phyloP scores from a whole-genome alignment of 2,797 vertebrate species.

The Gobionotothen gibberifrons region DNA sequence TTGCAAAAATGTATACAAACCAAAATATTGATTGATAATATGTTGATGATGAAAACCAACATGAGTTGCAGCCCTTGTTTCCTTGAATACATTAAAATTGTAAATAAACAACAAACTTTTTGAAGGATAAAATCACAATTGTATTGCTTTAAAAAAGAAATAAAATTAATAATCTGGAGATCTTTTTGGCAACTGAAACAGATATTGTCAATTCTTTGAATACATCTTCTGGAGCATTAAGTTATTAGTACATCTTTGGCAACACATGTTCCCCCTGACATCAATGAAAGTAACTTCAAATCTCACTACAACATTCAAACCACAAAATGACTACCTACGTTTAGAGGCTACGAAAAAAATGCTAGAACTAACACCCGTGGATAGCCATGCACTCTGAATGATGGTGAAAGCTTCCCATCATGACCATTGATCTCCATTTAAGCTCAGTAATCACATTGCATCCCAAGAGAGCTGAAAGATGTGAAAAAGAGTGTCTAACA shows the following conservation, averaged over 20 bases:
- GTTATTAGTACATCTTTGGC: too few species aligned
- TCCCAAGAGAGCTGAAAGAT: constrained; percentile 60
- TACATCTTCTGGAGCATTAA: too few species aligned
- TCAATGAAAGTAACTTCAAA: too few species aligned
- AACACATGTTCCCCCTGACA: too few species aligned
- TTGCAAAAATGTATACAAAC: too few species aligned
- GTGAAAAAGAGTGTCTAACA: constrained; percentile 28
- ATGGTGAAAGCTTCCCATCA: constrained; percentile 32
- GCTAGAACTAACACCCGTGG: background rate
- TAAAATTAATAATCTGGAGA: background rate
- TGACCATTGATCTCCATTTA: constrained; percentile 60
- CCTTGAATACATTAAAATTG: background rate
- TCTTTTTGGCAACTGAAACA: background rate
- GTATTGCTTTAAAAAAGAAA: background rate
- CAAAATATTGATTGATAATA: background rate
- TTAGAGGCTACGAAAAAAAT: background rate
- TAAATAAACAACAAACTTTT: background rate
- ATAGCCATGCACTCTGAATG: constrained; percentile 24
- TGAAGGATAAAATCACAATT: background rate
- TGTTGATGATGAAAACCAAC: background rate
- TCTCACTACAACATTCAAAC: constrained; percentile 4
- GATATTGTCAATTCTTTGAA: background rate
- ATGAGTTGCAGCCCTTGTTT: background rate
- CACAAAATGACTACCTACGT: background rate
- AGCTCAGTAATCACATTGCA: constrained; percentile 52